Evolutionary conservation across 2,888 invertebrate genomes (phyloP), one percentile per base, ranked within the genome.

Genomic region (Drosophila fulvimacula): DNA sequence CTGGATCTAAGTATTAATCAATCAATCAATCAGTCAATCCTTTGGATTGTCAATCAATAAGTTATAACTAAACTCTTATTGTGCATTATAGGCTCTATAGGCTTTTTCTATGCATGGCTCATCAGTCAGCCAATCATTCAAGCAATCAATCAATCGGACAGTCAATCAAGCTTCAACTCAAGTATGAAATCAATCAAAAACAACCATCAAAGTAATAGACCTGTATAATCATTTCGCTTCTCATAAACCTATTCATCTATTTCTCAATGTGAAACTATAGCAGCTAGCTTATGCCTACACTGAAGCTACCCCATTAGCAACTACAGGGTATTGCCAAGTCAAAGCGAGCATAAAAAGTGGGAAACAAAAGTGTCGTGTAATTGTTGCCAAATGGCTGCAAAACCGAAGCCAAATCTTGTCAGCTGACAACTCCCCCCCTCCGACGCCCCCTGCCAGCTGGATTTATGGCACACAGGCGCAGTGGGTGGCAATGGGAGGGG

Each of bases 361-460:
- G 67, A 70, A 73, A 70, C 76, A 79, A 76, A 79, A 66, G 67
- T 76, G 67, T 76, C 73, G 68, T 76, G 65, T 80, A 80, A 80
- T 81, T 80, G 82, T 80, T 80, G 82, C 65, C 82, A 80, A 80
- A 80, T 79, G 76, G 73, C 62, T 76, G 73, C 76, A 65, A 76
- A 68, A 69, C 73, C 65, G 65, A 65, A 69, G 62, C 59, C 76
- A 73, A 76, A 76, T 76, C 76, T 76, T 76, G 77, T 69, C 73
- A 76, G 69, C 60, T 61, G 57, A 34, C 53, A 24, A 10, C 6
- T 7, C 17, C 34, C 48, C 34, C 13, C 39, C 9, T 0, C 5
- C 39, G 3, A 7, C 34, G 34, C 34, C 21, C 32, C 38, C 5
- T 1, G 15, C 32, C 19, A 21, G 56, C 19, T 58, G 55, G 58